Evolutionary conservation across 2,888 invertebrate species (phyloP).

Genomic region (Diarsia dahlii): DNA sequence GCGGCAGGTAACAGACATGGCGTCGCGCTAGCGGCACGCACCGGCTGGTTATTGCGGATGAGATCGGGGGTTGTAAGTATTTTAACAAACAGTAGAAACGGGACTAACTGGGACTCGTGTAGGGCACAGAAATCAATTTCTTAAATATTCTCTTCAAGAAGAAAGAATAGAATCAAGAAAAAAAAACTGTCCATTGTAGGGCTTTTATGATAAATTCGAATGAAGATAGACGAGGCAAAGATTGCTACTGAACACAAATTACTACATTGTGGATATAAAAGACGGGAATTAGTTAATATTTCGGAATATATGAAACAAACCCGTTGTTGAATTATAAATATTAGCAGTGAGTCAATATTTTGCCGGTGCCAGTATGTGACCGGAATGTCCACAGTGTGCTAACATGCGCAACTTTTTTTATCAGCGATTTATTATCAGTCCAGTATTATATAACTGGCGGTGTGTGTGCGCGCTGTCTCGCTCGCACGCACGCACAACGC

Average conservation of each 20-base stretch:
- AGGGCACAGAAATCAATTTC: background rate
- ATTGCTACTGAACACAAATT: background rate
- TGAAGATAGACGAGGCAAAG: background rate
- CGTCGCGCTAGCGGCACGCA: slow-evolving; percentile 80
- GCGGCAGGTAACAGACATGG: slow-evolving; percentile 80
- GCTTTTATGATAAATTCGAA: background rate
- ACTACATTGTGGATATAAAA: background rate
- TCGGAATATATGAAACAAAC: slow-evolving; percentile 9
- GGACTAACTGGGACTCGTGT: background rate
- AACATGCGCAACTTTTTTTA: slow-evolving; percentile 85
- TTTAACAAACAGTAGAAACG: background rate
- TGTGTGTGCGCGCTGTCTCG: slow-evolving; percentile 74
- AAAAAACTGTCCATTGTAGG: background rate
- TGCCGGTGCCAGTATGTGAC: slow-evolving; percentile 33
- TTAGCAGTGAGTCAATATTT: slow-evolving; percentile 43
- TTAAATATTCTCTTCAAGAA: background rate
- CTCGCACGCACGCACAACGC: slow-evolving; percentile 71
- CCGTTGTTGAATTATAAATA: slow-evolving; percentile 24
- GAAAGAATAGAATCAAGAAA: background rate
- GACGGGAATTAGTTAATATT: slow-evolving; percentile 5
- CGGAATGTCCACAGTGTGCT: slow-evolving; percentile 76
- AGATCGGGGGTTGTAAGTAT: slow-evolving; percentile 23
- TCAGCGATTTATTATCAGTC: slow-evolving; percentile 89
- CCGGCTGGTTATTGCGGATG: slow-evolving; percentile 27
- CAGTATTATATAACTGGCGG: slow-evolving; percentile 86